Evolutionary conservation across 1,140 invertebrate genomes (phyloP).

Genomic region (Drosophila lini): DNA sequence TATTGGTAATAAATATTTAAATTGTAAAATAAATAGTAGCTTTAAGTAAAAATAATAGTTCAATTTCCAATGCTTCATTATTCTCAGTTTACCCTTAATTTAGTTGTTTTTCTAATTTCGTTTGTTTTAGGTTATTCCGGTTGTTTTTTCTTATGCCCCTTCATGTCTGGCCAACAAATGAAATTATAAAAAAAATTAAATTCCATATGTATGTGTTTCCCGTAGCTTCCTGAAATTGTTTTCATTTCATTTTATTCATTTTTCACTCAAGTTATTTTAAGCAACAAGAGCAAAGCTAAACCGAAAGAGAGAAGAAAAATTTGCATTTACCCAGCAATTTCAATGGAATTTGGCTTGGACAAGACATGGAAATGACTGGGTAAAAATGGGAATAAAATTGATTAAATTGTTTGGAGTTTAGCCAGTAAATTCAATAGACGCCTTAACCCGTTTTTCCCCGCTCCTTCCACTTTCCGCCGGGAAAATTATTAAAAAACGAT

Average conservation of each 20-base stretch:
- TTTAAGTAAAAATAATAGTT: not conserved
- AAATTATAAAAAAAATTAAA: conserved; percentile 72
- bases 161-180: conserved; percentile 33
- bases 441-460: not conserved
- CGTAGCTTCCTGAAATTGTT: conserved; percentile 51
- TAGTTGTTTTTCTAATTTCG: conserved; percentile 4
- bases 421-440: conserved; percentile 52
- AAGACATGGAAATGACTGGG: conserved; percentile 14
- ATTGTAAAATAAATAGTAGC: not conserved
- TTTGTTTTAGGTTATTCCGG: conserved; percentile 14
- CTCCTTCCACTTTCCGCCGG: conserved; percentile 4
- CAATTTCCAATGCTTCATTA: not conserved
- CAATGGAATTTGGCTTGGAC: conserved; percentile 47
- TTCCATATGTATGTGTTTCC: conserved; percentile 49
- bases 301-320: conserved; percentile 10
- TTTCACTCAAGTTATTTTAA: conserved; percentile 58
- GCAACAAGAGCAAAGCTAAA: conserved; percentile 24
- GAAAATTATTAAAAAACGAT: conserved; percentile 76
- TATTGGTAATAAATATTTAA: not conserved
- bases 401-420: conserved; percentile 55
- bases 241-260: conserved; percentile 41
- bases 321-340: conserved; percentile 52
- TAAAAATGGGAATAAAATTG: conserved; percentile 45
- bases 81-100: not conserved
- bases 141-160: conserved; percentile 21